phyloP scores from a whole-genome alignment of 2,888 invertebrate genomes.

The Acanthacorydalis orientalis region DNA sequence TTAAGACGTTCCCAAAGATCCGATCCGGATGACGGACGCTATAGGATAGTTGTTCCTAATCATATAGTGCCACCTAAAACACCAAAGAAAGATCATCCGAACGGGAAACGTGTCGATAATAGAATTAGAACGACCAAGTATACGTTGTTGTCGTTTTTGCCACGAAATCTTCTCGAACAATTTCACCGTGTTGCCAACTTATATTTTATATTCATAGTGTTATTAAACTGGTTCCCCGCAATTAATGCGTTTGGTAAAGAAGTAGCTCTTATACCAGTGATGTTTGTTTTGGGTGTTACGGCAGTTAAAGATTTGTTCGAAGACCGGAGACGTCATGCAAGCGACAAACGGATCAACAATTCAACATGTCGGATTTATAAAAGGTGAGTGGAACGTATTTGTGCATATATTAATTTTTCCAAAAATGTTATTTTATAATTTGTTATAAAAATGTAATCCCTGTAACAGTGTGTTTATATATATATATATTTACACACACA shows the following conservation, averaged over 20 bases:
- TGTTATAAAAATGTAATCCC: too few relatives aligned
- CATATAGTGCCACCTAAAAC: conserved; percentile 70
- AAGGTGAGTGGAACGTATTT: conserved; percentile 42
- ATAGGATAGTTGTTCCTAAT: conserved; percentile 66
- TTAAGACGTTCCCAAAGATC: conserved; percentile 42
- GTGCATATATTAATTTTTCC: conserved; percentile 3
- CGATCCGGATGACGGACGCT: conserved; percentile 25
- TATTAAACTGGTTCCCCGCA: conserved; percentile 89
- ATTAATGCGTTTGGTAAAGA: conserved; percentile 93
- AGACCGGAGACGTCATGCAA: conserved; percentile 73
- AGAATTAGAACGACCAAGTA: conserved; percentile 90
- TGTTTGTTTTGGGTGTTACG: conserved; percentile 88
- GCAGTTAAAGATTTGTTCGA: conserved; percentile 91
- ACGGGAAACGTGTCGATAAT: conserved; percentile 66
- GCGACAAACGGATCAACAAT: conserved; percentile 89
- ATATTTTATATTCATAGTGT: conserved; percentile 92
- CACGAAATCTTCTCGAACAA: conserved; percentile 91
- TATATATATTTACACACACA: too few relatives aligned
- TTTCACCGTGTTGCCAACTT: conserved; percentile 95
- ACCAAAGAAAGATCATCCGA: conserved; percentile 65
- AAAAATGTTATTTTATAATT: neutral
- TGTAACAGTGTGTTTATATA: too few relatives aligned
- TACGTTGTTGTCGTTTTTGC: conserved; percentile 81
- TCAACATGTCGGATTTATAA: conserved; percentile 81
- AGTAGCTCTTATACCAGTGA: conserved; percentile 84